Evolutionary conservation across 2,113 vertebrate species (phyloP).

Genomic region (Entomyzon cyanotis): DNA sequence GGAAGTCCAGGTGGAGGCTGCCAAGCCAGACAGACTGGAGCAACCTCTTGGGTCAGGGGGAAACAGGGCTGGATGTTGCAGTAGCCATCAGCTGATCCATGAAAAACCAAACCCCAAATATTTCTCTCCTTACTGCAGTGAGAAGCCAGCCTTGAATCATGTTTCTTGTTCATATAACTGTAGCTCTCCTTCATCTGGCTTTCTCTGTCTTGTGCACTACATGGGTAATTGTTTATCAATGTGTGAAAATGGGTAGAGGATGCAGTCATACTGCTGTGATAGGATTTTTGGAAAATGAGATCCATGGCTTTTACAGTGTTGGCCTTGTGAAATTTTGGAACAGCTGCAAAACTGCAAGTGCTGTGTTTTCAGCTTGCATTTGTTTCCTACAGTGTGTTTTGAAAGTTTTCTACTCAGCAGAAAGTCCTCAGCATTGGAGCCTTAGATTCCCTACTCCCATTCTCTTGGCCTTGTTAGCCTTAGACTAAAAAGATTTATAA

Average conservation of each 20-base stretch:
- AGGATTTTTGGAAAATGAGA: not conserved
- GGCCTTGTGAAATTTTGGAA: not conserved
- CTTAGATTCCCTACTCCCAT: no score
- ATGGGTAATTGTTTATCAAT: not conserved
- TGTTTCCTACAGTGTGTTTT: not conserved
- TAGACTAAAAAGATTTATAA: not conserved
- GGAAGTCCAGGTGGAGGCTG: not conserved
- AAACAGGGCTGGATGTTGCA: not conserved
- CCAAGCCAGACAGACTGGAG: not conserved
- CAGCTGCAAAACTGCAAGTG: not conserved
- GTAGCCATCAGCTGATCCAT: accelerated
- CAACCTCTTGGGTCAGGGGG: not conserved
- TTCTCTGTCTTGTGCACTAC: accelerated
- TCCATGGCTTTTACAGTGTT: not conserved
- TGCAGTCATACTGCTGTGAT: not conserved
- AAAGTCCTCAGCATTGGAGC: not conserved
- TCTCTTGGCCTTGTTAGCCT: not conserved
- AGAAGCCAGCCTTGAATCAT: not conserved
- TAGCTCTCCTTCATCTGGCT: not conserved
- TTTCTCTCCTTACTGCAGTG: not conserved
- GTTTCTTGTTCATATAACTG: not conserved
- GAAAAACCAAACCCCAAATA: not conserved
- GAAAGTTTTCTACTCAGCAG: not conserved
- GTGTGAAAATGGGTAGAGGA: not conserved
- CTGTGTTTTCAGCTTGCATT: not conserved